Evolutionary conservation across 92 coral and sea anemone genomes (phyloP), one percentile per base, ranked within the genome.

Genomic region (Phenganax stokvisi): DNA sequence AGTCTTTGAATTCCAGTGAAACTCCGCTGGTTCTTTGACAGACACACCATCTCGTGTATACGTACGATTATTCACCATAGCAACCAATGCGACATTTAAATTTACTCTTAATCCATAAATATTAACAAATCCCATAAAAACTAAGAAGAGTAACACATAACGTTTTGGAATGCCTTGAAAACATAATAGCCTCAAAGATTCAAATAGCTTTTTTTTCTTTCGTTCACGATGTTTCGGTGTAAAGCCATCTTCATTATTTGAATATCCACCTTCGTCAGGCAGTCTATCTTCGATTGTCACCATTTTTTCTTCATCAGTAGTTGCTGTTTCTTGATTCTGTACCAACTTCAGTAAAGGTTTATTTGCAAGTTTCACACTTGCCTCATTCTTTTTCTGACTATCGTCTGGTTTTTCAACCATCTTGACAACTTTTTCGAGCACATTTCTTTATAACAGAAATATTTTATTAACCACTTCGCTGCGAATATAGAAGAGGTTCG

Each of bases 41-140:
- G 79, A 64, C 52, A 92, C 88, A 74, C 98, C 93, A 62, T 83
- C 86, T 80, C 68, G 86, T 8, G 58, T 75, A 73, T 90, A 80
- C 77, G 90, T 91, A 59, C 89, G 93, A 71, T 94, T 88, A 71
- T 94, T 92, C 53, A 94, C 98, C 98, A 94, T 94, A 30, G 97
- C 98, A 66, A 94, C 98, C 67, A 94, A 81, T 0, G 98, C 97
- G 17, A 94, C 97, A 72, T 94, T 94, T 10, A 94, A 83, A 63
- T 94, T 90, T 17, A 94, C 91, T 54, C 98, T 85, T 93, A 94
- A 88, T 10, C 97, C 89, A 76, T 94, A 94, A 87, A 94, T 94
- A 80, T 90, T 89, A 3, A 94, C 97, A 85, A 94, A 94, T 7
- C 98, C 98, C 9, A 92, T 76, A 84, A 94, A 94, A 17, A 89